Percentiles rank a stretch among this genome's conserved stretches.
These are phyloP conservation scores for Equus quagga DNA, from an alignment of 2,113 vertebrate species.

Conservation along the genomic window DNA sequence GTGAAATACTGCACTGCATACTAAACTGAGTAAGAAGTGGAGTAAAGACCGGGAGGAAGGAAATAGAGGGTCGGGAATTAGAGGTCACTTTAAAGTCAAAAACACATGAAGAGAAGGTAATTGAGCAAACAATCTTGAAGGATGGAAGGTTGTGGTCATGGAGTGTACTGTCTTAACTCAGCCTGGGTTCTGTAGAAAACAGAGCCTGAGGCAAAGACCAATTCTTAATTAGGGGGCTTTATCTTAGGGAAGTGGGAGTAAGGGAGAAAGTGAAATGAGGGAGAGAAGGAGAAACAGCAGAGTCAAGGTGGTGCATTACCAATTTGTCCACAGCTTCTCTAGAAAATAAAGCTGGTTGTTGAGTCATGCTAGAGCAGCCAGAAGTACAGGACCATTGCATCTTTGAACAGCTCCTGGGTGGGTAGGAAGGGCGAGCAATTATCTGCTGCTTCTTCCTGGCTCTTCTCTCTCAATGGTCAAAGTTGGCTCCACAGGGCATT, in stretches of 20 bases:
- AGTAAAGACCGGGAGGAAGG: neutral
- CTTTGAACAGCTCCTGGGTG: slow-evolving; percentile 52
- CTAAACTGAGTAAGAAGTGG: neutral
- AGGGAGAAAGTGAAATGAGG: neutral
- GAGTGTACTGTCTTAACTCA: neutral
- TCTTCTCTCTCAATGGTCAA: slow-evolving; percentile 43
- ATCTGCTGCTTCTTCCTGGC: slow-evolving; percentile 40
- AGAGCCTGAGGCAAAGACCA: neutral
- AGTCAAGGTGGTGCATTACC: neutral
- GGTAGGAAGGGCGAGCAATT: slow-evolving; percentile 44
- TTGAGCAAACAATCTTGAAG: neutral
- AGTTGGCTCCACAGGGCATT: neutral
- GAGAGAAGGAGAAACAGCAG: neutral
- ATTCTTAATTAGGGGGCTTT: neutral
- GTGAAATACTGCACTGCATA: neutral
- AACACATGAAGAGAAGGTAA: neutral
- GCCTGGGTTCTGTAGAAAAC: neutral
- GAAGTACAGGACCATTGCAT: neutral
- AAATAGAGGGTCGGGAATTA: neutral
- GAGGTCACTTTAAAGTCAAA: neutral
- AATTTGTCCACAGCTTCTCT: neutral
- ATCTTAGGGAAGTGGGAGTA: neutral
- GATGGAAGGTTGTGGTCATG: neutral
- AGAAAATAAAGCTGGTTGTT: slow-evolving; percentile 43
- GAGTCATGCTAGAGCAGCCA: slow-evolving; percentile 30